Evolutionary conservation across 2,797 vertebrate genomes (phyloP).

Genomic region (Hypotaenidia philippensis): DNA sequence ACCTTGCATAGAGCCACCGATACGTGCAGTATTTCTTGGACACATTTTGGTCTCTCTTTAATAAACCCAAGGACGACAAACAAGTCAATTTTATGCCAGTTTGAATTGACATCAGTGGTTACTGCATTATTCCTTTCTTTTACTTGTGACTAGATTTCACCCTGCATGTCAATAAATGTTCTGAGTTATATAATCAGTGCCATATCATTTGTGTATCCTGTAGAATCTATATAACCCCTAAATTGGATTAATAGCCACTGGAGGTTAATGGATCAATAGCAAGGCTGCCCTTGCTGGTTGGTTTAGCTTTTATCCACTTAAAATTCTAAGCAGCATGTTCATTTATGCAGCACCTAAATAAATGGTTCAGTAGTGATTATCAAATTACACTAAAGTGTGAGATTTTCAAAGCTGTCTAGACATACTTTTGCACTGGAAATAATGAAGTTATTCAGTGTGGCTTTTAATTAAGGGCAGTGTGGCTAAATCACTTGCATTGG

Average conservation of each 20-base stretch:
- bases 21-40: background rate
- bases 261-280: background rate
- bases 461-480: background rate
- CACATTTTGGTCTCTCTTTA: background rate
- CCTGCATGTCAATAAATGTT: background rate
- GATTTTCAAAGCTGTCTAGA: background rate
- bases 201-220: background rate
- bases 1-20: background rate
- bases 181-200: background rate
- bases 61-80: background rate
- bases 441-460: background rate
- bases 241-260: too few relatives aligned
- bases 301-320: background rate
- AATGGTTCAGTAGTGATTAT: background rate
- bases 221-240: background rate
- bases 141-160: background rate
- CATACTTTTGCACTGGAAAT: background rate
- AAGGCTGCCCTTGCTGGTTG: background rate
- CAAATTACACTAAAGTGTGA: background rate
- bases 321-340: background rate
- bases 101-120: background rate
- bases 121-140: background rate
- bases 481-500: background rate
- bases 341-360: background rate
- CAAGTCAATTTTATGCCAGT: background rate